Conservation (phyloP, 2,888 invertebrate species). For the Sarcophaga rosellei region DNA sequence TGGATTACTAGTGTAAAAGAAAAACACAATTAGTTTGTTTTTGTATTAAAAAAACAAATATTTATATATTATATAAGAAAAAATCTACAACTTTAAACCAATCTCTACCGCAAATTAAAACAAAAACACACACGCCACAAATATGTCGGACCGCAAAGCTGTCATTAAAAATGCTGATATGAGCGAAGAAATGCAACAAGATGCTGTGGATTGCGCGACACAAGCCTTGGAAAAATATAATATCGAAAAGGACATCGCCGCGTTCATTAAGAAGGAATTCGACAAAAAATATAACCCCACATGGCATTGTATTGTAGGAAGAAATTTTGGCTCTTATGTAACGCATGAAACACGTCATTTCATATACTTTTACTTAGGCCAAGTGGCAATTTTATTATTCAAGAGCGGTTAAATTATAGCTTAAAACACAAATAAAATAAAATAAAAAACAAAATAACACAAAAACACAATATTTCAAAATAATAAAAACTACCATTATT, state of each 20-base stretch:
- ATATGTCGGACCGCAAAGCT: constrained; percentile 98
- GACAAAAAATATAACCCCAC: constrained; percentile 99
- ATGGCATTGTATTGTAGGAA: constrained; percentile 99
- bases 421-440: constrained; percentile 1
- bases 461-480: constrained; percentile 52
- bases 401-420: constrained; percentile 93
- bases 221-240: constrained; percentile 99
- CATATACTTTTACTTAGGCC: constrained; percentile 99
- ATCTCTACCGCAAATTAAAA: constrained; percentile 14
- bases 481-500: constrained; percentile 55
- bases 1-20: too few relatives aligned
- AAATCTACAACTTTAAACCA: constrained; percentile 20
- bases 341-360: constrained; percentile 99
- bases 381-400: constrained; percentile 99
- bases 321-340: constrained; percentile 99
- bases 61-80: constrained; percentile 41
- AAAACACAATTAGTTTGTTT: too few relatives aligned
- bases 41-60: not conserved
- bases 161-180: constrained; percentile 99
- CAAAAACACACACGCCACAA: constrained; percentile 76
- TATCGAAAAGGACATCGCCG: constrained; percentile 99
- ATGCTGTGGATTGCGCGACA: constrained; percentile 99
- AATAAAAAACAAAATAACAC: not conserved
- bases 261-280: constrained; percentile 99
- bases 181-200: constrained; percentile 99